Evolutionary conservation across 2,888 invertebrate species (phyloP), one percentile per base, ranked within the genome.

Genomic region (Melanargia galathea): DNA sequence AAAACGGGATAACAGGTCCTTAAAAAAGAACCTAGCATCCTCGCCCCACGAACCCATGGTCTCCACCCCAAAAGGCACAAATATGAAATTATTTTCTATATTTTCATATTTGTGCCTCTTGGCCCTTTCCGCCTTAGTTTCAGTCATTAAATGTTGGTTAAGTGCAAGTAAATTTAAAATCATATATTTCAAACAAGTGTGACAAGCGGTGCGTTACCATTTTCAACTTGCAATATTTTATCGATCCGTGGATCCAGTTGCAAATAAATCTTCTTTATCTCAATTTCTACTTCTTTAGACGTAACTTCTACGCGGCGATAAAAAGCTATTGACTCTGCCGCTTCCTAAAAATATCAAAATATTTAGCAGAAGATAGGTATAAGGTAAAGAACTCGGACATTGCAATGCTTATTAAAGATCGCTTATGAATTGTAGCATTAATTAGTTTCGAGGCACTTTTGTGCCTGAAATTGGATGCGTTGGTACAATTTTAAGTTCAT

Each of bases 291-390:
- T 66, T 77, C 77, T 65, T 83, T 83, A 0, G 86, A 83, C 0
- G 75, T 72, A 0, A 74, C 70, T 4, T 71, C 68, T 1, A 79
- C 78, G 20, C 77, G 76, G 43, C 82, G 73, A 68, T 87, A 87
- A 64, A 86, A 87, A 0, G 86, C 82, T 65, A 87, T 75, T 0
- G 86, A 77, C 43, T 79, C 72, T 0, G 80, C 79, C 6, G 87
- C 87, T 69, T 85, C 86, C 87, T 87, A 72, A 10, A 77, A 77
- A 38, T n/a, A 7, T 13, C 11, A 45, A 54, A 11, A 54, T n/a
- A 45, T 26, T 16, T 13, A 30, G 5, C 10, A 20, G 1, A 16
- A 20, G 1, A 16, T 16, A 6, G 1, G 8, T 16, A n/a, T 24
- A 26, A 13, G 13, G 22, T 24, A n/a, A 13, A 13, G 7, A 8